Evolutionary conservation across 2,888 invertebrate genomes (phyloP), one percentile per base, ranked within the genome.

Genomic region (Deroplatys truncata): DNA sequence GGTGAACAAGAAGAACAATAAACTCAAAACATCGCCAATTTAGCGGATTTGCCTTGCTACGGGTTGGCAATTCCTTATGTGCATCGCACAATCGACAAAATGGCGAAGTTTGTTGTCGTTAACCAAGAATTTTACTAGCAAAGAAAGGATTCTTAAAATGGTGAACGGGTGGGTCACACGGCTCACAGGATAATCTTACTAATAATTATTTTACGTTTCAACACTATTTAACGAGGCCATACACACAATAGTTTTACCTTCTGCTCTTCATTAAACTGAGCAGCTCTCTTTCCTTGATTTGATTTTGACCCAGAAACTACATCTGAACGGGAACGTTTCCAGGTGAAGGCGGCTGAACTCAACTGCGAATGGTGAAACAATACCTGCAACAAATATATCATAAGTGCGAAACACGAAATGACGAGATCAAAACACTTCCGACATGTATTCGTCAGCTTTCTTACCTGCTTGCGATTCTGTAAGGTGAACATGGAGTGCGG

Each of bases 401-500:
- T 35, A 28, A 72, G 35, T 15, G 16, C n/a, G 10, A 43, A 86
- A 86, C n/a, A n/a, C n/a, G n/a, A n/a, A n/a, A n/a, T n/a, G 25
- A 28, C 16, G 49, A 28, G 25, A 86, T 16, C 16, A 20, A 56
- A 56, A 15, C 56, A 13, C 43, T 1, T 10, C 0, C 29, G 13
- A 90, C 84, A 82, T 89, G 28, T 82, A 35, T n/a, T n/a, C n/a
- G n/a, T n/a, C n/a, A 88, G 29, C 7, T 86, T 49, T 82, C 92
- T 92, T 92, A 94, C 94, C 93, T 94, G 94, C 92, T 94, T 94
- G 92, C 94, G 94, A 92, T 93, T 94, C 92, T 94, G 94, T 90
- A 94, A 92, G 91, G 94, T 93, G 92, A 94, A 94, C 94, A 94
- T 94, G 49, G 87, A 84, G 56, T 5, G 25, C 7, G 56, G 56